phyloP scores from a whole-genome alignment of 2,113 vertebrate species.

The Mellivora capensis region DNA sequence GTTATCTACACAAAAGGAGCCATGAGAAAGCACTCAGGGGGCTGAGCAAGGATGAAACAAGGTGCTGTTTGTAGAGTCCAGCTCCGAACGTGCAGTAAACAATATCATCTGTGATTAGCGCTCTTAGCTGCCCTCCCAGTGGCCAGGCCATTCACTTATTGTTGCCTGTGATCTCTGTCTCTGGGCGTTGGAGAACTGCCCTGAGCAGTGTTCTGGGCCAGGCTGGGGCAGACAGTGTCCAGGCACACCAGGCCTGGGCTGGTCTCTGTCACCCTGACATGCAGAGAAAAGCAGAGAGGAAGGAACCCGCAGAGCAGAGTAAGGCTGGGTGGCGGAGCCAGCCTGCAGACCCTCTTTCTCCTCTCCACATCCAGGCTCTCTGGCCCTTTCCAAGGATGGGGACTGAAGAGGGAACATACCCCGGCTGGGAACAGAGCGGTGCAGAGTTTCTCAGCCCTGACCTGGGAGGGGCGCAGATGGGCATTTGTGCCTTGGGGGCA shows the following conservation, averaged over 20 bases:
- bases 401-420: neutral
- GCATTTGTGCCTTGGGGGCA: neutral
- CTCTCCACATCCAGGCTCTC: neutral
- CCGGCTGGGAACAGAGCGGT: neutral
- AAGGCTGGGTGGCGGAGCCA: neutral
- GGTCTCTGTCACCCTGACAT: constrained; percentile 58
- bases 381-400: neutral
- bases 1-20: neutral
- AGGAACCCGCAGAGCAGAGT: neutral
- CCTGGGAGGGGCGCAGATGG: neutral
- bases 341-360: neutral
- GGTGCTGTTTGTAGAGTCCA: neutral
- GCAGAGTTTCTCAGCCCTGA: neutral
- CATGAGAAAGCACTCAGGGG: neutral
- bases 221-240: constrained; percentile 42
- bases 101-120: rapidly evolving
- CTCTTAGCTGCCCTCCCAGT: neutral
- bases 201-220: neutral
- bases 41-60: neutral
- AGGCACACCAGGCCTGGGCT: constrained; percentile 48
- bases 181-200: neutral
- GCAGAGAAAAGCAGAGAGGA: neutral
- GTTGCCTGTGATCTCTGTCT: neutral
- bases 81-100: neutral
- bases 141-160: rapidly evolving